These are phyloP conservation scores for Galaxias olidus DNA, from an alignment of 2,797 vertebrate genomes.

Conservation along the genomic window DNA sequence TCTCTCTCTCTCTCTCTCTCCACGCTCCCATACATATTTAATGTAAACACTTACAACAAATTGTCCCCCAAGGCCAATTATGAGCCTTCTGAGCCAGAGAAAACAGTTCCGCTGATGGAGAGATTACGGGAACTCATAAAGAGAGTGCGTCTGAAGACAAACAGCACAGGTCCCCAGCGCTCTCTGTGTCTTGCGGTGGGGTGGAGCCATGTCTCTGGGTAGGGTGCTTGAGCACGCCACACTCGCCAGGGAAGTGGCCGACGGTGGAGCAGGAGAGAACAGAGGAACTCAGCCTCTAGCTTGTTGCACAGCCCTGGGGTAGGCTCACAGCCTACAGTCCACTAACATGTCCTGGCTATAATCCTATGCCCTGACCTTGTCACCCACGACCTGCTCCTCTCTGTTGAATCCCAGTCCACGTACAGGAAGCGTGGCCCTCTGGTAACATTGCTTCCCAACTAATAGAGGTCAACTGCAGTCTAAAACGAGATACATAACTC, in stretches of 20 bases:
- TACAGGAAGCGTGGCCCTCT: constrained; percentile 3
- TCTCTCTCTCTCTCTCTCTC: too few species aligned
- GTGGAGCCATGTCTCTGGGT: background rate
- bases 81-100: constrained; percentile 41
- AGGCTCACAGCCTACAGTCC: too few species aligned
- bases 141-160: background rate
- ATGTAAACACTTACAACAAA: constrained; percentile 73
- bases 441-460: constrained; percentile 20
- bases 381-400: constrained; percentile 14
- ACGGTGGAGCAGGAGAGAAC: too few species aligned
- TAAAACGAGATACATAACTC: too few species aligned
- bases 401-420: constrained; percentile 1
- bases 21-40: constrained; percentile 71
- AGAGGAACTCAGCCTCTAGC: too few species aligned
- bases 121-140: constrained; percentile 34
- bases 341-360: background rate
- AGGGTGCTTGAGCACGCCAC: too few species aligned
- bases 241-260: too few species aligned
- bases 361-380: constrained; percentile 6
- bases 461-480: constrained; percentile 46
- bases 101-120: constrained; percentile 23
- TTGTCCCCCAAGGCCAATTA: constrained; percentile 70
- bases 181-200: background rate
- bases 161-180: background rate
- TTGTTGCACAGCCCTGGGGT: too few species aligned